These are phyloP conservation scores for Boulengeromyrus knoepffleri DNA, from an alignment of 2,113 vertebrate genomes.

Conservation along the genomic window DNA sequence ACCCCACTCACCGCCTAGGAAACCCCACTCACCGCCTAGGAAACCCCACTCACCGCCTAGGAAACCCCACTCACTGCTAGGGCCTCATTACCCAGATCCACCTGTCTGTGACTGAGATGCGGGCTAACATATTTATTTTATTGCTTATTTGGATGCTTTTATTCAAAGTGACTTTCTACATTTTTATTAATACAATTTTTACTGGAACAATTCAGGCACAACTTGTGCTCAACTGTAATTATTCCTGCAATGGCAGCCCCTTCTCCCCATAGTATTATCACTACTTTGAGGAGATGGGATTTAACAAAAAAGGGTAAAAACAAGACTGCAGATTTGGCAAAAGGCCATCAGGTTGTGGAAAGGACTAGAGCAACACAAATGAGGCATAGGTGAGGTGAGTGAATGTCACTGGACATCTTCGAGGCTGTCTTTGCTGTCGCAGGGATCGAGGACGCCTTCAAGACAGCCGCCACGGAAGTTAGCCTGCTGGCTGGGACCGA, in stretches of 20 bases:
- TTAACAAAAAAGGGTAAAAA: neutral
- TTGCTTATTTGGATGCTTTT: neutral
- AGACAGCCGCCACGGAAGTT: constrained; percentile 90
- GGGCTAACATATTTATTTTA: neutral
- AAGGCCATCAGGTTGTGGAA: neutral
- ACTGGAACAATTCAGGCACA: neutral
- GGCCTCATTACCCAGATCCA: neutral
- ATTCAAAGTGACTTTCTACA: neutral
- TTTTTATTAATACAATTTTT: neutral
- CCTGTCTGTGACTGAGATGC: neutral
- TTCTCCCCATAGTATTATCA: too few relatives aligned
- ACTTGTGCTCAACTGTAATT: neutral
- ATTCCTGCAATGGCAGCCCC: neutral
- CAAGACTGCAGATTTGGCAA: neutral
- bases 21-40: neutral
- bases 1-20: too few relatives aligned
- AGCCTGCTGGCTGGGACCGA: constrained; percentile 87
- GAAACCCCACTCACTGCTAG: neutral
- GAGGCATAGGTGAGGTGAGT: neutral
- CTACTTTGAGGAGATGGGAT: neutral
- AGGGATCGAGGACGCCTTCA: constrained; percentile 95
- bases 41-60: too few relatives aligned
- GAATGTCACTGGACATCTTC: neutral
- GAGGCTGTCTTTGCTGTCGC: neutral
- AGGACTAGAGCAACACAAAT: neutral